Conservation (phyloP, 2,113 vertebrate species). For the Deroptyus accipitrinus region DNA sequence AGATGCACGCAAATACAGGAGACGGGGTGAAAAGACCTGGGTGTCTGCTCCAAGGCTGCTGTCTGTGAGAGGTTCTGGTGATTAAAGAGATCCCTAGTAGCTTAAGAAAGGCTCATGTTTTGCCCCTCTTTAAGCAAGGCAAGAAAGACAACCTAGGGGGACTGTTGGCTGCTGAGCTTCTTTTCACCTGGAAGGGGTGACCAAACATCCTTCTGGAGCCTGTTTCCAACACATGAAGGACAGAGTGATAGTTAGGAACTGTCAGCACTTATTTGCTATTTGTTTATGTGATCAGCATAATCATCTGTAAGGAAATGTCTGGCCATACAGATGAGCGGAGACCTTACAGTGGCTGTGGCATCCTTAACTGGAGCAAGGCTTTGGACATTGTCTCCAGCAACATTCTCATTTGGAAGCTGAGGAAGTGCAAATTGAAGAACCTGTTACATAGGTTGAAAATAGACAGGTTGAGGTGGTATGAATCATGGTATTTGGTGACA, state of each 20-base stretch:
- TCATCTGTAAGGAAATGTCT: not conserved
- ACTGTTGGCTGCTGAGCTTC: not conserved
- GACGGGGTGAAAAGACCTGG: not conserved
- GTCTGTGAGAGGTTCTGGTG: not conserved
- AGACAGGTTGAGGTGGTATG: not conserved
- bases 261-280: not conserved
- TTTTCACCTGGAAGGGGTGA: not conserved
- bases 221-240: not conserved
- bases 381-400: rapidly evolving
- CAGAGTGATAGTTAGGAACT: not conserved
- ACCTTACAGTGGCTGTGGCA: not conserved
- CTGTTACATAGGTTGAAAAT: not conserved
- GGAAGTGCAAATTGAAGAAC: not conserved
- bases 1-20: not conserved
- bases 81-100: not conserved
- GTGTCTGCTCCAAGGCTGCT: not conserved
- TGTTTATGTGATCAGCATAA: not conserved
- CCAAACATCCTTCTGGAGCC: not conserved
- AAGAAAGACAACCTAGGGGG: not conserved
- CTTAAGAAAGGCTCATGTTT: not conserved
- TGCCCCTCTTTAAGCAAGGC: not conserved
- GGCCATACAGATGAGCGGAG: rapidly evolving
- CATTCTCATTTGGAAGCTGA: not conserved
- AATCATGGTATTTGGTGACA: not conserved
- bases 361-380: not conserved